A percentile compares a stretch with the other conserved stretches of the same genome.
Conservation (phyloP, 2,113 vertebrate species). For the Chaenocephalus aceratus region DNA sequence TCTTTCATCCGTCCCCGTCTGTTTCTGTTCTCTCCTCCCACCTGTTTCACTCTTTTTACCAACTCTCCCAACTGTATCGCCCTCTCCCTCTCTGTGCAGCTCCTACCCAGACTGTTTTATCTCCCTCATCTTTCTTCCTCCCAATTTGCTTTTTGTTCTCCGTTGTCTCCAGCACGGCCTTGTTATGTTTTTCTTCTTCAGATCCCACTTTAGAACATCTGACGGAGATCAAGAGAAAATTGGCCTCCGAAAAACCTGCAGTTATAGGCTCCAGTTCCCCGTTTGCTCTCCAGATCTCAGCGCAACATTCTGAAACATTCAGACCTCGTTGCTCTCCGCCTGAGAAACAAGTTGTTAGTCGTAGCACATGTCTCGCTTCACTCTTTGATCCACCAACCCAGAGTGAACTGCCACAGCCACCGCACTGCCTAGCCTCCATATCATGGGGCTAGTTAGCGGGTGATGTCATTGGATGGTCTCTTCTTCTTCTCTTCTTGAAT, state of each 20-base stretch:
- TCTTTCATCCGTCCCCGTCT: constrained; percentile 65
- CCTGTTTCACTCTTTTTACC: constrained; percentile 74
- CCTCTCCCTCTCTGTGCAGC: constrained; percentile 59
- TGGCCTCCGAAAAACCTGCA: constrained; percentile 77
- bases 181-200: constrained; percentile 81
- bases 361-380: constrained; percentile 50
- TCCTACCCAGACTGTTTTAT: constrained; percentile 77
- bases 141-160: constrained; percentile 78
- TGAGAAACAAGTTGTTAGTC: constrained; percentile 74
- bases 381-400: constrained; percentile 65
- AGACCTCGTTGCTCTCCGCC: constrained; percentile 62
- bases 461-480: constrained; percentile 31
- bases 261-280: constrained; percentile 72
- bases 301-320: constrained; percentile 73
- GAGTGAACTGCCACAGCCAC: constrained; percentile 47
- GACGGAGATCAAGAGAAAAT: constrained; percentile 80
- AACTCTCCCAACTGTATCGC: constrained; percentile 68
- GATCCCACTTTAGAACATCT: constrained; percentile 81
- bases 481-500: constrained; percentile 9
- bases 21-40: constrained; percentile 72
- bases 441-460: constrained; percentile 44
- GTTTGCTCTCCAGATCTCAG: constrained; percentile 73
- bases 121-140: constrained; percentile 74
- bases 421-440: constrained; percentile 40
- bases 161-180: constrained; percentile 70